A percentile compares a stretch with the other conserved stretches of the same genome.
Conservation (phyloP, 2,113 vertebrate species). For the Nothoprocta perdicaria region DNA sequence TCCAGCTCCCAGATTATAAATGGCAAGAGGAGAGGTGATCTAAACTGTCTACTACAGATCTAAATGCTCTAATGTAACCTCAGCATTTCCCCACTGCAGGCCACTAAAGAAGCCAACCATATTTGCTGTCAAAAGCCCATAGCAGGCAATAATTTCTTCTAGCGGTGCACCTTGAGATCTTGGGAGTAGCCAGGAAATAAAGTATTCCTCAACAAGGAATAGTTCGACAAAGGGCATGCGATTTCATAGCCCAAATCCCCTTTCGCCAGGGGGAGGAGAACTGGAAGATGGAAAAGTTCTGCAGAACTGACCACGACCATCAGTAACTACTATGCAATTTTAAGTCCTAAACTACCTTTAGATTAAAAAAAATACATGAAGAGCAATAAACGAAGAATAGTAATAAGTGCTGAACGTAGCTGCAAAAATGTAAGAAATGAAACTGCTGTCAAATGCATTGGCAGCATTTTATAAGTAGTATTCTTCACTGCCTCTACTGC, state of each 20-base stretch:
- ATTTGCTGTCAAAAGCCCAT: rapidly evolving
- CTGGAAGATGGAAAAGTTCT: background rate
- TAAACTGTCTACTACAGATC: background rate
- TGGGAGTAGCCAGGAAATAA: background rate
- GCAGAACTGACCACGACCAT: background rate
- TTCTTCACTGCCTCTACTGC: background rate
- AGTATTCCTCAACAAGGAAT: background rate
- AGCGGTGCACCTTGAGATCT: background rate
- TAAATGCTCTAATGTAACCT: background rate
- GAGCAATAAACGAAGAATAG: background rate
- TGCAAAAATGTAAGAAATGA: background rate
- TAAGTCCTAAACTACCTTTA: background rate
- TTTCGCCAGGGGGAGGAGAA: background rate
- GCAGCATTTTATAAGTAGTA: background rate
- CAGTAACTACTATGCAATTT: background rate
- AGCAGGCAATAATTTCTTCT: background rate
- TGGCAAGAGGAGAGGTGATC: background rate
- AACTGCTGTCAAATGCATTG: background rate
- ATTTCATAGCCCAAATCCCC: background rate
- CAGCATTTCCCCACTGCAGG: rapidly evolving
- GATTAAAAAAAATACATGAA: background rate
- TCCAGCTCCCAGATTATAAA: background rate
- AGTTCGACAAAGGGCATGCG: background rate
- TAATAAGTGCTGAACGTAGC: background rate
- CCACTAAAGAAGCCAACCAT: background rate